These are phyloP conservation scores for Mustela lutreola DNA, from an alignment of 2,113 vertebrate genomes.

Conservation along the genomic window DNA sequence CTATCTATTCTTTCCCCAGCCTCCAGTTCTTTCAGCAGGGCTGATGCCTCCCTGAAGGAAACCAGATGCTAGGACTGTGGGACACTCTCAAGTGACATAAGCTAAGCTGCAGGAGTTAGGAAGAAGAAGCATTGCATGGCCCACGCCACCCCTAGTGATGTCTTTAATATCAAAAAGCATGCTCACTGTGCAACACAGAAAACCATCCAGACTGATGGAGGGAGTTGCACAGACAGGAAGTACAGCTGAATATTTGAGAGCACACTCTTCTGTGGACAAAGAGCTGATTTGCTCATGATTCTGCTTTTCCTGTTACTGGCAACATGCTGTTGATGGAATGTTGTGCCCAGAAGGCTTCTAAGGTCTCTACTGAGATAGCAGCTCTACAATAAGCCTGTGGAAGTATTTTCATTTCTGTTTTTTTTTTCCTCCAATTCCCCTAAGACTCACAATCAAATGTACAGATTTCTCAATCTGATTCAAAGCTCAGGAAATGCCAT, in stretches of 20 bases:
- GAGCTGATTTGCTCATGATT: neutral
- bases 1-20: neutral
- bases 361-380: neutral
- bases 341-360: neutral
- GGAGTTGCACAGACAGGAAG: neutral
- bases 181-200: constrained; percentile 1
- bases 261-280: neutral
- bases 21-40: constrained; percentile 76
- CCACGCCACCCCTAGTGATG: neutral
- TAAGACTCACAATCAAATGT: neutral
- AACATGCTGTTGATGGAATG: neutral
- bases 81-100: constrained; percentile 37
- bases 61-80: constrained; percentile 57
- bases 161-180: constrained; percentile 67
- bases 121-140: neutral
- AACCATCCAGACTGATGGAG: constrained; percentile 60
- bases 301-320: neutral
- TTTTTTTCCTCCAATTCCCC: neutral
- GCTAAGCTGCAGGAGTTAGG: constrained; percentile 61
- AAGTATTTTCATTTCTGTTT: neutral
- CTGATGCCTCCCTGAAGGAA: constrained; percentile 74
- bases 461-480: neutral
- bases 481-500: neutral
- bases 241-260: neutral
- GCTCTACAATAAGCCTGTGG: neutral